phyloP scores from a whole-genome alignment of 35 echinoderm and acorn worm species.

The Patiria miniata region DNA sequence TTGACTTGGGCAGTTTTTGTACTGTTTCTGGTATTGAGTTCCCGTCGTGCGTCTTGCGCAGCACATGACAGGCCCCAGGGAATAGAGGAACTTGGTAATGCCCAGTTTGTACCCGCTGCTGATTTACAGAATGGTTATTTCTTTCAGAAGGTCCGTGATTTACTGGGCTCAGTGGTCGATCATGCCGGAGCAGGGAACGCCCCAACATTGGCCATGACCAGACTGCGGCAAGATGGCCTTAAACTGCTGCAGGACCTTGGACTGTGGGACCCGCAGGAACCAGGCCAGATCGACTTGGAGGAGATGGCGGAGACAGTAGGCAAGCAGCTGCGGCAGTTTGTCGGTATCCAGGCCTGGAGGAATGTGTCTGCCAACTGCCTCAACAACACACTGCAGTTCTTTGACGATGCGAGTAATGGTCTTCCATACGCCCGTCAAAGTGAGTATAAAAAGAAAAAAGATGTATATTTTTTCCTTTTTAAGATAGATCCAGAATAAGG shows the following conservation, averaged over 20 bases:
- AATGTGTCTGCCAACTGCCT: background rate
- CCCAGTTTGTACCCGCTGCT: background rate
- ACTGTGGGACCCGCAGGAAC: background rate
- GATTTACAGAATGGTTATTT: background rate
- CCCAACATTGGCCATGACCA: background rate
- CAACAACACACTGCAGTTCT: background rate
- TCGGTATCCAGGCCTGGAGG: background rate
- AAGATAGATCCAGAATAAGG: background rate
- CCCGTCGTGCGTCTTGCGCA: background rate
- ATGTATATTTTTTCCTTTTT: background rate
- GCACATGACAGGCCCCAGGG: background rate
- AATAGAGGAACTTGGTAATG: background rate
- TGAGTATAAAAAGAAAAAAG: background rate
- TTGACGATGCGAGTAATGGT: background rate
- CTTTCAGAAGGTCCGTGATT: background rate
- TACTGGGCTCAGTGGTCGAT: background rate
- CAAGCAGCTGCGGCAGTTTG: background rate
- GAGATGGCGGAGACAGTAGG: background rate
- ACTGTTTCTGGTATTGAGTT: background rate
- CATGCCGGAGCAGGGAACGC: background rate
- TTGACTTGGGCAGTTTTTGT: background rate
- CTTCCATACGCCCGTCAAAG: background rate
- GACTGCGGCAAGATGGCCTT: background rate
- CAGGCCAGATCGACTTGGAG: background rate
- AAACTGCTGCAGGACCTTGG: background rate